These are phyloP conservation scores for Mesembrinibis cayennensis DNA, from an alignment of 2,113 vertebrate species.

Conservation along the genomic window DNA sequence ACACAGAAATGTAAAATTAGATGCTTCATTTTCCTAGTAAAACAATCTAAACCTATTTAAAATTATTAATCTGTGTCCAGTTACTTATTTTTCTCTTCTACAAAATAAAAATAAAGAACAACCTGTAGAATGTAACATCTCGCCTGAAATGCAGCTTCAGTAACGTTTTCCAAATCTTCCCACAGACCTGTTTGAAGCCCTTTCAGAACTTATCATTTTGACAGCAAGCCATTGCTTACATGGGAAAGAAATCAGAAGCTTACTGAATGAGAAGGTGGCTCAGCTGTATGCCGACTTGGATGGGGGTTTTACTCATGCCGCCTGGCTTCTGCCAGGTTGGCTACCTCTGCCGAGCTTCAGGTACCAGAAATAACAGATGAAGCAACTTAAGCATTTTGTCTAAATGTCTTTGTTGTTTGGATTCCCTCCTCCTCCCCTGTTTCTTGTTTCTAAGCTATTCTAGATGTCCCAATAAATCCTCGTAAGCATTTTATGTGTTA, in stretches of 20 bases:
- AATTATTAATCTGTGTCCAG: background rate
- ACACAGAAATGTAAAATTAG: background rate
- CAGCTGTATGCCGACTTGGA: slow-evolving; percentile 95
- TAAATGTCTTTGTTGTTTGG: background rate
- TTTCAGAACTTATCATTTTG: slow-evolving; percentile 96
- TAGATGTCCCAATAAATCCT: background rate
- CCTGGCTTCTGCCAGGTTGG: slow-evolving; percentile 95
- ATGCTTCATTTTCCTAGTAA: background rate
- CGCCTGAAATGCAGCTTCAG: background rate
- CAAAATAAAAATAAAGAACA: background rate
- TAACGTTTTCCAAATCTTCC: background rate
- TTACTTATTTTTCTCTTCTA: background rate
- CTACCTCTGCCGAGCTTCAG: slow-evolving; percentile 97
- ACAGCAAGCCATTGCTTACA: slow-evolving; percentile 96
- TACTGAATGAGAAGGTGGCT: slow-evolving; percentile 87
- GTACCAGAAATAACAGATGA: slow-evolving; percentile 60
- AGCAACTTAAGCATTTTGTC: background rate
- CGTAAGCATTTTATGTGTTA: background rate
- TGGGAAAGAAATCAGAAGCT: slow-evolving; percentile 89
- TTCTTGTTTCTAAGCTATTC: background rate
- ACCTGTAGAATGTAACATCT: background rate
- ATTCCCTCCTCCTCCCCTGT: background rate
- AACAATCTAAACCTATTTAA: background rate
- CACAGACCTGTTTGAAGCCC: slow-evolving; percentile 91
- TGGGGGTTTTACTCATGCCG: slow-evolving; percentile 92